Percentiles rank a stretch among this genome's conserved stretches.
phyloP scores from a whole-genome alignment of 2,888 invertebrate genomes.

The Glaucopsyche alexis region DNA sequence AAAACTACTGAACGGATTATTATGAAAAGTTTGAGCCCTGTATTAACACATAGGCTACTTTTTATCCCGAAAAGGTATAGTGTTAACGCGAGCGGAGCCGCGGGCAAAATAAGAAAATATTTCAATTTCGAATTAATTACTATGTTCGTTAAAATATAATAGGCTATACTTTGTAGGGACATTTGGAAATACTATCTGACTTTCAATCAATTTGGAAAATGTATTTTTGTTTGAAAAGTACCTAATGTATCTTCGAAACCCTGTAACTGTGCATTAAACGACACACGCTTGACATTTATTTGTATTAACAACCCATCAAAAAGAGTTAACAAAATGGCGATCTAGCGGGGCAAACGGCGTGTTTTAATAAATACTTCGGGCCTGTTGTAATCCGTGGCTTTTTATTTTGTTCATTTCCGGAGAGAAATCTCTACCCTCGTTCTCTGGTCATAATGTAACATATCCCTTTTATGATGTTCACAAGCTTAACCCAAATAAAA shows the following conservation, averaged over 20 bases:
- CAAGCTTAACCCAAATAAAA: conserved; percentile 35
- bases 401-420: conserved; percentile 22
- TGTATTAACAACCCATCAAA: neutral
- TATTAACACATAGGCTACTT: too few species aligned
- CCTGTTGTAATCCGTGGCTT: conserved; percentile 21
- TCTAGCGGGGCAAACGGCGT: neutral
- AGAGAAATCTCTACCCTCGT: conserved; percentile 13
- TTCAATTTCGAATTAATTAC: too few species aligned
- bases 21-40: too few species aligned
- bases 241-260: neutral
- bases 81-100: too few species aligned
- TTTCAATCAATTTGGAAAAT: too few species aligned
- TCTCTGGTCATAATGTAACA: conserved; percentile 31
- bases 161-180: too few species aligned
- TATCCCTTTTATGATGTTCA: conserved; percentile 33
- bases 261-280: neutral
- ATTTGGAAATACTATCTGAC: too few species aligned
- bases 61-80: too few species aligned
- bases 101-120: too few species aligned
- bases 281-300: neutral
- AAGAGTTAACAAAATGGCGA: neutral
- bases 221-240: too few species aligned
- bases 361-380: conserved; percentile 10
- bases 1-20: too few species aligned
- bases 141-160: too few species aligned